phyloP scores from a whole-genome alignment of 2,113 vertebrate genomes.

The Progne subis region DNA sequence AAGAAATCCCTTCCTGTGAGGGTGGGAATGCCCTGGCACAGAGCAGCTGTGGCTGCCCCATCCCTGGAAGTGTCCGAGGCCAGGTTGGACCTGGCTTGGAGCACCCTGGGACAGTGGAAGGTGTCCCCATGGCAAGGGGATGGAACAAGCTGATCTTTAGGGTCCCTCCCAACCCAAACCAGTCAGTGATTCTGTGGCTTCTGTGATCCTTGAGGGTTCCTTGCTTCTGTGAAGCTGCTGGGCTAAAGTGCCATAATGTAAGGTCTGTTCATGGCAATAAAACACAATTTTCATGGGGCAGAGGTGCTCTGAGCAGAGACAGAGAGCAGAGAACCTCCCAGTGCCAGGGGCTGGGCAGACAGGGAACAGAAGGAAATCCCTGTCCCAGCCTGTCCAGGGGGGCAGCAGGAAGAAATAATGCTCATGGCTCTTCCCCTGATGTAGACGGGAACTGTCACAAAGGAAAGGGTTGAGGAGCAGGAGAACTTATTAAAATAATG shows the following conservation, averaged over 20 bases:
- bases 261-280: neutral
- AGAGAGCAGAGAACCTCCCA: neutral
- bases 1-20: neutral
- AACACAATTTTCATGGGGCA: neutral
- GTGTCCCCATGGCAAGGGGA: neutral
- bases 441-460: neutral
- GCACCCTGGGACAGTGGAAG: accelerated
- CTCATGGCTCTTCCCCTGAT: neutral
- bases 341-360: neutral
- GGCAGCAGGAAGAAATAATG: neutral
- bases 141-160: neutral
- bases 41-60: neutral
- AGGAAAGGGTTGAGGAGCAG: neutral
- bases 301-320: neutral
- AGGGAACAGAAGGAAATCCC: neutral
- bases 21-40: neutral
- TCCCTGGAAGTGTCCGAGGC: neutral
- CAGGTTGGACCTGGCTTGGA: accelerated
- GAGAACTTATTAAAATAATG: neutral
- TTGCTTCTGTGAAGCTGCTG: neutral
- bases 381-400: neutral
- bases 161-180: neutral
- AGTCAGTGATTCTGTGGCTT: neutral
- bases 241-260: neutral
- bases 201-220: neutral